Base-by-base conservation (phyloP, 2,113 vertebrate species). In the Thalassoma bifasciatum region DNA sequence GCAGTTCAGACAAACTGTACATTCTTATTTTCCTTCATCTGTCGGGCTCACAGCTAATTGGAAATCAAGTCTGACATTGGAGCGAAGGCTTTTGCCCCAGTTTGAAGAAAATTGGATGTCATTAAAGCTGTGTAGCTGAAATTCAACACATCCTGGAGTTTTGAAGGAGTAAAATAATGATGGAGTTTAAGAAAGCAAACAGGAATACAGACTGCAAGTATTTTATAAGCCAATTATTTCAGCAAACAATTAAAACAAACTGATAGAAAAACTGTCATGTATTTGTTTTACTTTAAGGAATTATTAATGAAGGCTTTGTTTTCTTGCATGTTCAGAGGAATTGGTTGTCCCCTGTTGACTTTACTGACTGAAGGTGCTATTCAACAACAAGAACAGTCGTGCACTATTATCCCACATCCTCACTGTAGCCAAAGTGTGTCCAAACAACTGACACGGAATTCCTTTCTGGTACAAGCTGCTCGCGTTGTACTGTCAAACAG, bases 21-120 rank as follows among this genome's bases (percentile, higher is more conserved):
- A 44, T 66, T 52, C 64, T 13, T 38, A 56, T 59, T 63, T 59
- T 30, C 8, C 22, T 69, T 56, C 14, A 44, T 60, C 51, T 54
- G 22, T 63, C 12, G 1, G 37, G 40, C 65, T 62, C 38, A 63
- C n/a, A 44, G 47, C 17, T 46, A 44, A 79, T 34, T 66, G 24
- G 44, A 42, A 57, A 66, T 69, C 24, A 40, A 16, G 21, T 49
- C 34, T 42, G 38, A 49, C 40, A 50, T 44, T 66, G 49, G 24
- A 49, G 50, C 65, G 59, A 58, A 4, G 2, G 46, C 26, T 51
- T 66, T 81, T 36, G 52, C 7, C 44, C 17, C 17, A 46, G 16
- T 46, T 19, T 46, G 44, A 16, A 46, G 44, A 46, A 46, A 46
- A 69, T 23, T 51, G 37, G n/a, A n/a, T 59, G 1, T 2, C 30